Conservation (phyloP, 2,113 vertebrate species). For the Pyxicephalus adspersus region DNA sequence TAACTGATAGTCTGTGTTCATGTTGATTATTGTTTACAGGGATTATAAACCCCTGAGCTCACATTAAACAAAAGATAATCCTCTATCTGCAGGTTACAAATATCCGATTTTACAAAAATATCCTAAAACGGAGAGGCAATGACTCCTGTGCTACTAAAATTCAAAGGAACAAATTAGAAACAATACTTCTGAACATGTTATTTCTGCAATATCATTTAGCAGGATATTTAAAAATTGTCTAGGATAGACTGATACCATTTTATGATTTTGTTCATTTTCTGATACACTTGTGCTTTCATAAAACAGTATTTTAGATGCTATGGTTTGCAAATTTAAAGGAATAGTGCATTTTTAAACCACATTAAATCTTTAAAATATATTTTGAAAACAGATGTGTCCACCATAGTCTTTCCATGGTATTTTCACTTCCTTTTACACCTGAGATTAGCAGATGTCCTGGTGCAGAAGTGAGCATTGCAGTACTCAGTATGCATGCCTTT, state of each 20-base stretch:
- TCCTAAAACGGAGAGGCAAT: background rate
- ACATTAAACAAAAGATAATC: conserved; percentile 31
- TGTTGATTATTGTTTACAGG: conserved; percentile 48
- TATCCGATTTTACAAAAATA: background rate
- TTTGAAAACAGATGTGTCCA: too few relatives aligned
- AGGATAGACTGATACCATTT: background rate
- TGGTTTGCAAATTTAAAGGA: too few relatives aligned
- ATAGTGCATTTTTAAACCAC: too few relatives aligned
- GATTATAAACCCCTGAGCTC: conserved; percentile 38
- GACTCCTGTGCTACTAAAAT: background rate
- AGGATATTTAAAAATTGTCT: background rate
- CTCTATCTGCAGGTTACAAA: background rate
- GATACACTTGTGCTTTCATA: too few relatives aligned
- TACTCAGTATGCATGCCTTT: too few relatives aligned
- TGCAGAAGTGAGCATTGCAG: too few relatives aligned
- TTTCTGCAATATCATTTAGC: background rate
- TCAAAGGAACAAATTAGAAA: conserved; percentile 20
- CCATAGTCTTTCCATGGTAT: too few relatives aligned
- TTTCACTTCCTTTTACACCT: too few relatives aligned
- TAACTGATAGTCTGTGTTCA: conserved; percentile 36
- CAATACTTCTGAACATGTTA: background rate
- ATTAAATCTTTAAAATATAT: too few relatives aligned
- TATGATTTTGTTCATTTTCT: too few relatives aligned
- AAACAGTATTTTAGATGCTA: too few relatives aligned
- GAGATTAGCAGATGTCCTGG: too few relatives aligned